These are phyloP conservation scores for Radopholus similis DNA, from an alignment of 1,140 invertebrate genomes.

Conservation along the genomic window DNA sequence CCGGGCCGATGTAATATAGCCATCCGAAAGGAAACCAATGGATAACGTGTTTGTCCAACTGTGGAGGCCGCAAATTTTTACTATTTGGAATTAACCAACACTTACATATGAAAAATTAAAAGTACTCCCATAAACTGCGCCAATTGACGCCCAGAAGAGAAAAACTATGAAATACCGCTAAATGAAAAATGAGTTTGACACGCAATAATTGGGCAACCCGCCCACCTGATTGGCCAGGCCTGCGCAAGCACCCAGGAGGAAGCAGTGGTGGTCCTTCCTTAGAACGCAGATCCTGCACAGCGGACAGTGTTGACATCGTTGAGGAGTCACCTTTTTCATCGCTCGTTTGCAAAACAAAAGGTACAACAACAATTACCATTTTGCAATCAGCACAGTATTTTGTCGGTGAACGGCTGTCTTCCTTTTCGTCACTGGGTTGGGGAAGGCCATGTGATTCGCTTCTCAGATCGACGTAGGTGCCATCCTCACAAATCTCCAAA, in stretches of 20 bases:
- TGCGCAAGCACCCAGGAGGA: conserved; percentile 43
- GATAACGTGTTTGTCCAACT: conserved; percentile 25
- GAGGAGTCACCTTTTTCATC: conserved; percentile 27
- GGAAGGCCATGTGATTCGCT: background rate
- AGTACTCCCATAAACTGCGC: conserved; percentile 28
- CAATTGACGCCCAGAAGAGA: conserved; percentile 39
- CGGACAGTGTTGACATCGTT: conserved; percentile 44
- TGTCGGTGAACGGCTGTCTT: background rate
- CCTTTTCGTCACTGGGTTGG: background rate
- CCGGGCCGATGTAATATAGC: conserved; percentile 33
- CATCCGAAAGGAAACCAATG: conserved; percentile 41
- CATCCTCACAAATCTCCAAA: conserved; percentile 9
- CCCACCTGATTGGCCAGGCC: conserved; percentile 48
- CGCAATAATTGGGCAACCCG: background rate
- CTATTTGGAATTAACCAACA: background rate
- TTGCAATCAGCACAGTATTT: conserved; percentile 10
- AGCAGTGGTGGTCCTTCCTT: conserved; percentile 48
- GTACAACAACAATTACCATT: conserved; percentile 24
- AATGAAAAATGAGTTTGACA: background rate
- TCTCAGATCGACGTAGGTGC: background rate
- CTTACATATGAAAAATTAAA: conserved; percentile 33
- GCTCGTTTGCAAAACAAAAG: background rate
- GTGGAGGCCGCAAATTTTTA: background rate
- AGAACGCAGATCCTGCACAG: conserved; percentile 46
- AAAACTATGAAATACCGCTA: conserved; percentile 51